Conservation (phyloP, 2,797 vertebrate genomes). For the Bradypus variegatus region DNA sequence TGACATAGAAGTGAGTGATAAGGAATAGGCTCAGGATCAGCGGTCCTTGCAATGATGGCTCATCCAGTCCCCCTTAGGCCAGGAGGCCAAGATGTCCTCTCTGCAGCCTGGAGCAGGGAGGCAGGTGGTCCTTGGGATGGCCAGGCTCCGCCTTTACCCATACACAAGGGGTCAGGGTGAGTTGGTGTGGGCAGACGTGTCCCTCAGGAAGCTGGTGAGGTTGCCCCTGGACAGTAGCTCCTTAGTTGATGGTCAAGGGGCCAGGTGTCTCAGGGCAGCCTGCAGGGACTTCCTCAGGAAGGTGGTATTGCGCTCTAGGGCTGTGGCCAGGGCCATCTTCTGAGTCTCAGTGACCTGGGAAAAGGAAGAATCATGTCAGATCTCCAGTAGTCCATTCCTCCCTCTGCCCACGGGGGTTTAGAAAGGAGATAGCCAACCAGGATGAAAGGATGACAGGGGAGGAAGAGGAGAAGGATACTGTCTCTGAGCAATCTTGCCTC, state of each 20-base stretch:
- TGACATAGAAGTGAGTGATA: neutral
- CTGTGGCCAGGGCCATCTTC: constrained; percentile 75
- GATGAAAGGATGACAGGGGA: neutral
- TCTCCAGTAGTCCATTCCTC: neutral
- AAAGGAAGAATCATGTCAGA: neutral
- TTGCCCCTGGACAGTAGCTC: neutral
- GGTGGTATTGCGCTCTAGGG: constrained; percentile 76
- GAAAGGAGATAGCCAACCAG: neutral
- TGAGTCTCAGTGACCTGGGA: constrained; percentile 79
- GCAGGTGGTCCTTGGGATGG: neutral
- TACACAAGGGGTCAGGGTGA: neutral
- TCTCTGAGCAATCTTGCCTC: neutral
- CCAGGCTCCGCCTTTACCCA: neutral
- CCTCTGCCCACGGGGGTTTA: neutral
- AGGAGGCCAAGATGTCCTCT: neutral
- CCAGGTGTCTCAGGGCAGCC: constrained; percentile 78
- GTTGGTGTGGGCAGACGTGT: neutral
- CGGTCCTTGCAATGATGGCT: neutral
- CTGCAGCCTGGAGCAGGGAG: neutral
- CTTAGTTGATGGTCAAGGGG: constrained; percentile 37
- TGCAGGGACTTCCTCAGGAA: constrained; percentile 89
- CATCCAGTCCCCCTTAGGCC: neutral
- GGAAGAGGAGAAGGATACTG: neutral
- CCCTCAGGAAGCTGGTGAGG: neutral
- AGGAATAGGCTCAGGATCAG: neutral